These are phyloP conservation scores for Catocala nupta DNA, from an alignment of 2,888 invertebrate genomes.

Conservation along the genomic window DNA sequence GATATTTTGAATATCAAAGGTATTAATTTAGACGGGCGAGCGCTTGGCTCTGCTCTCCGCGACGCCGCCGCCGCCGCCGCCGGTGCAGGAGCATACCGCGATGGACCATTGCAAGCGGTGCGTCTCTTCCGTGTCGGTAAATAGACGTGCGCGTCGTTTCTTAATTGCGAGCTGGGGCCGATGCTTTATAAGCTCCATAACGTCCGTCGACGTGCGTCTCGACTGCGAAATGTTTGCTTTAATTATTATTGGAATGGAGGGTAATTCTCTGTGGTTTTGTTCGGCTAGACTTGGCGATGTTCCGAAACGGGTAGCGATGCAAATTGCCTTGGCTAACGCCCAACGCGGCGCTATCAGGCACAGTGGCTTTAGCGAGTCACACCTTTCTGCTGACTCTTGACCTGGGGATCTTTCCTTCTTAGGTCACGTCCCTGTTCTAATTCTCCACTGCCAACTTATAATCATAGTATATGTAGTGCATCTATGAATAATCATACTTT, in stretches of 20 bases:
- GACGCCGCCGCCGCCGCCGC: conserved; percentile 43
- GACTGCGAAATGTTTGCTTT: conserved; percentile 86
- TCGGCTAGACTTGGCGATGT: conserved; percentile 88
- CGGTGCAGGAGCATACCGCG: conserved; percentile 69
- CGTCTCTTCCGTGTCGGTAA: conserved; percentile 86
- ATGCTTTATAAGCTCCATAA: conserved; percentile 87
- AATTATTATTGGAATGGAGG: conserved; percentile 88
- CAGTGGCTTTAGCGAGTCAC: conserved; percentile 68
- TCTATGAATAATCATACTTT: too few species aligned
- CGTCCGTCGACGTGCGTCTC: conserved; percentile 82
- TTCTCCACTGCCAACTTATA: too few species aligned
- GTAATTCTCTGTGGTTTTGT: conserved; percentile 87
- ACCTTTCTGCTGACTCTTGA: conserved; percentile 73
- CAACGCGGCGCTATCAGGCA: conserved; percentile 83
- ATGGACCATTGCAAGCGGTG: conserved; percentile 82
- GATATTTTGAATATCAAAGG: conserved; percentile 85
- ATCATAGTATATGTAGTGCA: too few species aligned
- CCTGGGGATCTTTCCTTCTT: conserved; percentile 49
- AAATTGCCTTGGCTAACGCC: conserved; percentile 87
- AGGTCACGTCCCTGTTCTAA: conserved; percentile 6
- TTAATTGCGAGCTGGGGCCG: conserved; percentile 84
- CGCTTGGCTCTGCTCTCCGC: conserved; percentile 70
- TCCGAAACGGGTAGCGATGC: conserved; percentile 87
- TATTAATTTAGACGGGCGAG: conserved; percentile 81
- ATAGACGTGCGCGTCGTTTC: conserved; percentile 83